phyloP scores from a whole-genome alignment of 2,113 vertebrate genomes.

The Phrynosoma blainvillii region DNA sequence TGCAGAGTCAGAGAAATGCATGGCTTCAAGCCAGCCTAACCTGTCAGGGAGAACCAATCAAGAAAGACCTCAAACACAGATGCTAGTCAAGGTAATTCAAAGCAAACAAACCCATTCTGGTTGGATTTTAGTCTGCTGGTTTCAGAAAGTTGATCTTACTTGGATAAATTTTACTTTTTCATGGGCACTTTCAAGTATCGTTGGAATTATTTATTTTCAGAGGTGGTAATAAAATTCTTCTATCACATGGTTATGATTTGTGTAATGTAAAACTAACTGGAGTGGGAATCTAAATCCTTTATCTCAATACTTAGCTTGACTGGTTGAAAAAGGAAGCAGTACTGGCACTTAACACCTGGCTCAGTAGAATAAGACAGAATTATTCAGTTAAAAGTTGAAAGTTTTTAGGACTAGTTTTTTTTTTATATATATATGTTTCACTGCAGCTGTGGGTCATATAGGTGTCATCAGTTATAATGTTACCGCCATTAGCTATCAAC shows the following conservation, averaged over 20 bases:
- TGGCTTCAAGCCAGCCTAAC: conserved; percentile 13
- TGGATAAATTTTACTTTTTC: not conserved
- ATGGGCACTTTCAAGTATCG: not conserved
- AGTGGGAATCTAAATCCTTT: not conserved
- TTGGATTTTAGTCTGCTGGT: not conserved
- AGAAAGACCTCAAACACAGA: not conserved
- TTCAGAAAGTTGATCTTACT: not conserved
- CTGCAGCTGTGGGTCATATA: not conserved
- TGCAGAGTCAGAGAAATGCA: conserved; percentile 5
- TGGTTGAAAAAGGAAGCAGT: conserved; percentile 6
- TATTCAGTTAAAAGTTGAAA: not conserved
- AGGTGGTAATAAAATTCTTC: not conserved
- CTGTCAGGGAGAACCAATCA: not conserved
- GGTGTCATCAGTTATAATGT: not conserved
- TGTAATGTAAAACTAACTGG: not conserved
- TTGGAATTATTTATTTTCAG: not conserved
- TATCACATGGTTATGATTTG: conserved; percentile 13
- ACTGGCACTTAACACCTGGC: not conserved
- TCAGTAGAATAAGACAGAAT: not conserved
- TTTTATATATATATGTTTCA: no score
- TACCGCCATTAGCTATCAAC: not conserved
- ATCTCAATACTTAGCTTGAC: not conserved
- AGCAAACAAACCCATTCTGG: not conserved
- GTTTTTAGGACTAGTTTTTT: not conserved
- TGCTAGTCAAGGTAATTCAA: not conserved